Evolutionary conservation across 2,888 invertebrate species (phyloP), one percentile per base, ranked within the genome.

Genomic region (Schizaphis graminum): DNA sequence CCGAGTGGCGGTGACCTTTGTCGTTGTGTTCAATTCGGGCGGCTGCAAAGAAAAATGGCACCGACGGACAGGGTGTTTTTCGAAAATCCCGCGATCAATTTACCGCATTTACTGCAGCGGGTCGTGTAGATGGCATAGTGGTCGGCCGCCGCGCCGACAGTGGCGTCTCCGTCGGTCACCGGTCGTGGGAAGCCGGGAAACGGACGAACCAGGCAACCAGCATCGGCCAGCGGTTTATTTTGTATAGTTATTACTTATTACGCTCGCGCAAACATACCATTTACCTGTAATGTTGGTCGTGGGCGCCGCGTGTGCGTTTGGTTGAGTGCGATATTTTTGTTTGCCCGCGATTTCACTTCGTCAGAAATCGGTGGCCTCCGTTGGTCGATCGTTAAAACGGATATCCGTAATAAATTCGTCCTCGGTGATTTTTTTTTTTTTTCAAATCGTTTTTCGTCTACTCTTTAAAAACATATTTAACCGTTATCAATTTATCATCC

Each of bases 121-220:
- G 67, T 53, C 24, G 92, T 92, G 61, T 88, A 92, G 92, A 92
- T 92, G 26, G 92, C 92, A 77, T 77, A 35, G 35, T 8, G 77
- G 88, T 16, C 28, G 67, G 24, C 2, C n/a, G 16, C 84, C 21
- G 47, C n/a, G 24, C 13, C 85, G 44, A 93, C 56, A 26, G 44
- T 44, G 67, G 92, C 92, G 92, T 53, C 77, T 56, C 53, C 28
- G 89, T 93, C 89, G 88, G 88, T 67, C 21, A n/a, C 28, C 67
- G 67, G 67, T 77, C 41, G 53, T 67, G n/a, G 44, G 56, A n/a
- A 85, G 28, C 26, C 57, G 41, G 13, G 44, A 67, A 67, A 67
- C 90, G 67, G 47, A 56, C 28, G 35, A n/a, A 67, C 3, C 77
- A 77, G 35, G 21, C 35, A 77, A 77, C 77, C 77, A 35, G 77